Percentiles rank a stretch among this genome's conserved stretches.
phyloP scores from a whole-genome alignment of 2,113 vertebrate species.

The Equus quagga region DNA sequence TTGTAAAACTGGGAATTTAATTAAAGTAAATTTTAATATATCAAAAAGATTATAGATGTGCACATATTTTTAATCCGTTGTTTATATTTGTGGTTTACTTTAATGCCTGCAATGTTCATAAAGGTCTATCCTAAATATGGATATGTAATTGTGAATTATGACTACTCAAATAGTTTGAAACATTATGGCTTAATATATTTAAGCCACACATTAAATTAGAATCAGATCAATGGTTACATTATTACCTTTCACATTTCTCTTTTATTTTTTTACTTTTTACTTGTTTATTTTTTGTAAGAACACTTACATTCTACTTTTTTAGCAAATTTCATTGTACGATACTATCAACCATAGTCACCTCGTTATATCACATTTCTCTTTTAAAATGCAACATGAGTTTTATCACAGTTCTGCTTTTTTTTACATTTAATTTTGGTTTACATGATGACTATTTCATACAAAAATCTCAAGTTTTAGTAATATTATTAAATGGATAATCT shows the following conservation, averaged over 20 bases:
- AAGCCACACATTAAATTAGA: background rate
- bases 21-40: background rate
- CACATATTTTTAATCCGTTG: background rate
- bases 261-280: background rate
- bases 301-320: background rate
- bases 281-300: background rate
- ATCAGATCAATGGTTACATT: background rate
- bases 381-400: background rate
- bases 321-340: background rate
- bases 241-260: background rate
- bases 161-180: background rate
- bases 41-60: background rate
- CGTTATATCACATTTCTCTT: background rate
- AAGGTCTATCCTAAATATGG: background rate
- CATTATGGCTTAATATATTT: background rate
- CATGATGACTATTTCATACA: background rate
- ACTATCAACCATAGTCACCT: background rate
- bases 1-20: conserved; percentile 11
- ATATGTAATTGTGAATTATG: background rate
- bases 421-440: background rate
- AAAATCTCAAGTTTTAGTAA: background rate
- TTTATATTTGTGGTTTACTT: background rate
- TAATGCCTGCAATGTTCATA: background rate
- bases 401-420: background rate
- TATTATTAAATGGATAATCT: background rate